Base-by-base conservation (phyloP, 2,113 vertebrate species). In the Motacilla tschutschensis region DNA sequence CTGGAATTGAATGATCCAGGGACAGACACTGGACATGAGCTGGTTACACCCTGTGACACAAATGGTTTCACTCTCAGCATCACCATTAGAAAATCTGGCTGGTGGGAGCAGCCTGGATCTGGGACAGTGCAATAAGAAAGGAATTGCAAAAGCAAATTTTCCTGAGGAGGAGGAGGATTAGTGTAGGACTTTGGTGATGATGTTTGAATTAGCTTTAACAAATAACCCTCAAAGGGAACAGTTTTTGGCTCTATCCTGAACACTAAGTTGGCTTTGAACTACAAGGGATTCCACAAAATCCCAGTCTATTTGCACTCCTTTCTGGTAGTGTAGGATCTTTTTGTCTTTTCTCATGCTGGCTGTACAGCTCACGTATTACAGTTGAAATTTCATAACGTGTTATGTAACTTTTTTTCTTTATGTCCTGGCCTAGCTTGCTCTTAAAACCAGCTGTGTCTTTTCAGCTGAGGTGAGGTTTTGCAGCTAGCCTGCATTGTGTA, bases 361-460 rank as follows among this genome's bases (percentile, higher is more conserved):
- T 4, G 0, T 47, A 33, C 22, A 84, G n/a, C 64, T 46, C 35
- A 54, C 24, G 16, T 3, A 1, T 58, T 85, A 76, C 69, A 38
- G 79, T 63, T 85, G 73, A 87, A 88, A 83, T 28, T 54, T 60
- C 67, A 17, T 63, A 74, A 76, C 3, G 31, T 31, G 8, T 76
- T 78, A 44, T 17, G 26, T 65, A 85, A 57, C 54, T 57, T 73
- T 44, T 78, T 83, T 65, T 47, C 51, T 67, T 78, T 79, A 67
- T 40, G 48, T 47, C 40, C 75, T 53, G 48, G 67, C 28, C 57
- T 57, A 55, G 44, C 63, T 67, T 54, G 26, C 47, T 89, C 90
- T 88, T 63, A 59, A 87, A 94, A 63, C 55, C 92, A 94, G 60
- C 79, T 94, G 88, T 62, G 64, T 38, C 86, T 95, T 94, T 87